phyloP scores from a whole-genome alignment of 2,113 vertebrate genomes.

The Grammomys dolichurus region DNA sequence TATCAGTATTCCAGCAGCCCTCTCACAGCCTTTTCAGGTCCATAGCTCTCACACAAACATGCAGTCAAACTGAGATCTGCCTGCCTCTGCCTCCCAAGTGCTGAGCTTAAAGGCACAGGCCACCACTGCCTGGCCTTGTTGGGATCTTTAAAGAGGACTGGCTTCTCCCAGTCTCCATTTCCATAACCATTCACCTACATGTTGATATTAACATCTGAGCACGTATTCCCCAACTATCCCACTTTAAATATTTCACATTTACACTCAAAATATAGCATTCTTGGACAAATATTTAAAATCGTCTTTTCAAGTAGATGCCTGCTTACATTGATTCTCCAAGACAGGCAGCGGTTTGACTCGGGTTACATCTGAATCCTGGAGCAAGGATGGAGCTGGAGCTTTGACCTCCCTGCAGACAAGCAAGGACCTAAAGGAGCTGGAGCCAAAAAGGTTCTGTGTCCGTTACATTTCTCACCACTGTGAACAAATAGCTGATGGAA shows the following conservation, averaged over 20 bases:
- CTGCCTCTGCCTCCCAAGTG: neutral
- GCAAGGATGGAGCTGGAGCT: neutral
- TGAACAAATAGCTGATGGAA: neutral
- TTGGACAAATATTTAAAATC: neutral
- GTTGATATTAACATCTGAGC: neutral
- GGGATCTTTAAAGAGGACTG: neutral
- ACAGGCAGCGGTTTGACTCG: neutral
- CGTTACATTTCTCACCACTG: neutral
- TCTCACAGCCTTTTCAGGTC: neutral
- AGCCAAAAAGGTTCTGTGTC: no score
- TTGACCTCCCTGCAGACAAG: neutral
- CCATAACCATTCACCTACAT: neutral
- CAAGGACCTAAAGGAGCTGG: neutral
- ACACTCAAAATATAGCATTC: neutral
- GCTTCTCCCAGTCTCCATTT: neutral
- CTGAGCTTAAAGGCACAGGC: neutral
- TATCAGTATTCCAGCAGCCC: no score
- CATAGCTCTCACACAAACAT: neutral
- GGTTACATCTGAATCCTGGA: neutral
- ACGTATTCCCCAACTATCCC: neutral
- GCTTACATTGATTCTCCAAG: neutral
- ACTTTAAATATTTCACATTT: neutral
- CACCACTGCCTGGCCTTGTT: neutral
- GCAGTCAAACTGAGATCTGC: neutral
- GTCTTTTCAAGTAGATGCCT: neutral